A percentile compares a stretch with the other conserved stretches of the same genome.
Evolutionary conservation across 64 coral and sea anemone species (phyloP).

Genomic region (Porites lutea): DNA sequence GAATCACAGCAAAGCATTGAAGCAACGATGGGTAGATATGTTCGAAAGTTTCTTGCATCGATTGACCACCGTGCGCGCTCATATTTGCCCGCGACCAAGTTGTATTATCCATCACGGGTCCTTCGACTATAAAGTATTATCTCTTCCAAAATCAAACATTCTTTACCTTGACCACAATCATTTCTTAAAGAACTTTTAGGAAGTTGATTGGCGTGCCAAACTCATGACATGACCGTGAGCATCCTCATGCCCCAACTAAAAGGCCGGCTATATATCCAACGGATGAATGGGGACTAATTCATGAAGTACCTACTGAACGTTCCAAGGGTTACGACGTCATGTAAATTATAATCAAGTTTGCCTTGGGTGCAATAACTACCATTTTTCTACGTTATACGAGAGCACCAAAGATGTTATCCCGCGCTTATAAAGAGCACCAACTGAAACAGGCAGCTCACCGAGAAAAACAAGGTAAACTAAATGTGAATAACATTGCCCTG

Average conservation of each 20-base stretch:
- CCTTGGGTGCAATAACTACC: too few relatives aligned
- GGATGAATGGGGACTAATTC: not conserved
- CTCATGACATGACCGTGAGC: too few relatives aligned
- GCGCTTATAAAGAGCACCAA: conserved; percentile 83
- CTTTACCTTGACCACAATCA: too few relatives aligned
- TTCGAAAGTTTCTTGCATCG: conserved; percentile 20
- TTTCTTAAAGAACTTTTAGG: too few relatives aligned
- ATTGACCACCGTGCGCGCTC: not conserved
- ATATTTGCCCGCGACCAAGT: not conserved
- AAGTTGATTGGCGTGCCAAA: too few relatives aligned
- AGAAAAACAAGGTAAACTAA: conserved; percentile 73
- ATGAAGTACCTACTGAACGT: not conserved
- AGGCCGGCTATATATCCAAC: not conserved
- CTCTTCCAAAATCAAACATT: too few relatives aligned
- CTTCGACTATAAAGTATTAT: too few relatives aligned
- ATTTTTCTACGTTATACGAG: too few relatives aligned
- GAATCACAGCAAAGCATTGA: conserved; percentile 75
- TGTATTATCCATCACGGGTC: not conserved
- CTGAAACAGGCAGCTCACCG: conserved; percentile 60
- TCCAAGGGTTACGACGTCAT: too few relatives aligned
- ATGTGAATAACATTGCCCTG: not conserved
- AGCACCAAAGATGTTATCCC: conserved; percentile 73
- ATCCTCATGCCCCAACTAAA: too few relatives aligned
- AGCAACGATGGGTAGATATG: conserved; percentile 89
- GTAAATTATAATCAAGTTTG: too few relatives aligned